phyloP scores from a whole-genome alignment of 2,797 vertebrate species.

The Helostoma temminkii region DNA sequence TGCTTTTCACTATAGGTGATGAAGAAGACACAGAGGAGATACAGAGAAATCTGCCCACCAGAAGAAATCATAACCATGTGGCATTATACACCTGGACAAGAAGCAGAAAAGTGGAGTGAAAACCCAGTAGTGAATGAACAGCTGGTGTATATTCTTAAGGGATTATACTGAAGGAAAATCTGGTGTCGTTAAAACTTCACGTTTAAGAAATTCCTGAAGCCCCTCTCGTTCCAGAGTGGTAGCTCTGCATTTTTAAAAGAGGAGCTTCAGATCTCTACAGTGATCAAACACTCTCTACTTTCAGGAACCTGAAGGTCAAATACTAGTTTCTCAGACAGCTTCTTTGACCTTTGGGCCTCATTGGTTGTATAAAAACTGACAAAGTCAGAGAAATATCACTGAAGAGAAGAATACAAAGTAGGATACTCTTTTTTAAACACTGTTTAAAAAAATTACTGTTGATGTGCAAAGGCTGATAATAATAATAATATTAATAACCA shows the following conservation, averaged over 20 bases:
- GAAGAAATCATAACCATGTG: too few relatives aligned
- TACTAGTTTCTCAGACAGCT: not conserved
- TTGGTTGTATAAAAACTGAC: not conserved
- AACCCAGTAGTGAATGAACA: not conserved
- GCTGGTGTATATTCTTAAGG: not conserved
- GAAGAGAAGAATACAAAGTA: not conserved
- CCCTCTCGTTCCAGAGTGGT: not conserved
- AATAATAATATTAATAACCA: too few relatives aligned
- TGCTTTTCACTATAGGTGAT: too few relatives aligned
- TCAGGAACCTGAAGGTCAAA: not conserved
- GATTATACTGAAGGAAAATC: too few relatives aligned
- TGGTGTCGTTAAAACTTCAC: not conserved
- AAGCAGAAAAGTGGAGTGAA: not conserved
- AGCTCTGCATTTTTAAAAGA: not conserved
- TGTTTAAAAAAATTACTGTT: not conserved
- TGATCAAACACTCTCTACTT: not conserved
- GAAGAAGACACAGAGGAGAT: too few relatives aligned
- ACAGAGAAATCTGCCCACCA: too few relatives aligned
- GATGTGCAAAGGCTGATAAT: not conserved
- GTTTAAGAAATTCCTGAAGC: not conserved
- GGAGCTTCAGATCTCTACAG: not conserved
- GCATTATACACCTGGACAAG: too few relatives aligned
- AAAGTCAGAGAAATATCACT: not conserved
- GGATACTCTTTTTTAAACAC: not conserved
- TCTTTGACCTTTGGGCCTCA: not conserved